Evolutionary conservation across 2,113 vertebrate species (phyloP), one percentile per base, ranked within the genome.

Genomic region (Phoenicopterus ruber): DNA sequence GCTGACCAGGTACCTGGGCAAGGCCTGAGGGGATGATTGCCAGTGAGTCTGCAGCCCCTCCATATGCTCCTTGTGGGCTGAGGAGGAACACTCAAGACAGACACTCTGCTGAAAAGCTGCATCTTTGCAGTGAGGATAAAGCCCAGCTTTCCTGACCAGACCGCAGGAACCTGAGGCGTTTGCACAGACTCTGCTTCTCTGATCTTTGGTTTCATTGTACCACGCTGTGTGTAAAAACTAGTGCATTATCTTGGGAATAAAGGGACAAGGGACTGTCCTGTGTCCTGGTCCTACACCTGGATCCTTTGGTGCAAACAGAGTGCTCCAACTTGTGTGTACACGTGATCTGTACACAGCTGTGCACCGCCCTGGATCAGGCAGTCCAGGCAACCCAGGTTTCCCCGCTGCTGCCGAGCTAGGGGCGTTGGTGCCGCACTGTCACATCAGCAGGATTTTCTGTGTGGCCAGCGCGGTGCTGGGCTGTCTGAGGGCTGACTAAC

Each of bases 391-490:
- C 17, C 18, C 55, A 46, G 38, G 20, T 19, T 82, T 76, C 70
- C 38, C 38, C 0, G 1, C 11, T 67, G 61, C 61, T 89, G 86
- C 47, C 5, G 31, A 25, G 38, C 0, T 63, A 72, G 17, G 54
- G 52, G 22, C 0, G 0, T 42, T 70, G 77, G 72, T 91, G 80
- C 69, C 0, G 6, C 59, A 32, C 25, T 74, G 77, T 62, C 83
- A 66, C 46, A 79, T 91, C 93, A 93, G 77, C 89, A 95, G 72
- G 71, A 89, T 94, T 96, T 91, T 88, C 77, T 62, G 47, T 82
- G 77, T 4, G 10, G 77, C 65, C 69, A 46, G 71, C 38, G 82
- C 0, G 15, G 78, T 90, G 92, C 74, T 93, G 82, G 76, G 71
- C 88, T 91, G 81, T 36, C 70, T 42, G 79, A 66, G 63, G 67